Base-by-base conservation (phyloP, 2,113 vertebrate genomes). In the Prionailurus bengalensis region DNA sequence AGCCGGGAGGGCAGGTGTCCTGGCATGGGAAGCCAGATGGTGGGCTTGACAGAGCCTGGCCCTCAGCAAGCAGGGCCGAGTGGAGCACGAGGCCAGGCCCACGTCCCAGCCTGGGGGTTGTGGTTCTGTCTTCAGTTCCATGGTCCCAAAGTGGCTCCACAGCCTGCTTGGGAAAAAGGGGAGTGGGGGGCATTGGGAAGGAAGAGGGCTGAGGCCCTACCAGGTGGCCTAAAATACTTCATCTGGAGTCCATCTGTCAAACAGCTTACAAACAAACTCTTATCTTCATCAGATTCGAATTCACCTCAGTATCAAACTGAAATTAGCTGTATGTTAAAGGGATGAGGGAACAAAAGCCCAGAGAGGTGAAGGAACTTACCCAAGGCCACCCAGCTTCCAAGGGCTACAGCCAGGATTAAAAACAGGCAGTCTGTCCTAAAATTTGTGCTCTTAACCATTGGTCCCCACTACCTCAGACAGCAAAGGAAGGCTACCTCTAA, bases 171-270 rank as follows among this genome's bases (percentile, higher is more conserved):
- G n/a, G 33, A 92, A 63, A 51, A 53, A 0, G 3, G 11, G 15
- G 19, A 53, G 23, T 0, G 9, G 25, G n/a, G 29, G 39, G 17
- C 36, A 23, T 0, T 17, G 1, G 17, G 13, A 29, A 84, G 29
- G 48, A 63, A 51, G n/a, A 73, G 45, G n/a, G 42, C 42, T 70
- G 48, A 66, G 31, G 45, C 58, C 79, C 21, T 85, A 17, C 42
- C 71, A 89, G 70, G 66, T 2, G 4, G 53, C 27, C 21, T 36
- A 25, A 27, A 80, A 86, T 31, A 76, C 19, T 95, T 91, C 51
- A 27, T 9, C 53, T 48, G 13, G 76, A 58, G 21, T 51, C 79
- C 53, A 45, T 5, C 29, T 45, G 71, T 78, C 71, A 42, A 91
- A 42, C 4, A 61, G 19, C 83, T 31, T 14, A 82, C 19, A 68